Percentiles rank a stretch among this genome's conserved stretches.
These are phyloP conservation scores for Heterodera schachtii DNA, from an alignment of 1,140 invertebrate genomes.

Conservation along the genomic window DNA sequence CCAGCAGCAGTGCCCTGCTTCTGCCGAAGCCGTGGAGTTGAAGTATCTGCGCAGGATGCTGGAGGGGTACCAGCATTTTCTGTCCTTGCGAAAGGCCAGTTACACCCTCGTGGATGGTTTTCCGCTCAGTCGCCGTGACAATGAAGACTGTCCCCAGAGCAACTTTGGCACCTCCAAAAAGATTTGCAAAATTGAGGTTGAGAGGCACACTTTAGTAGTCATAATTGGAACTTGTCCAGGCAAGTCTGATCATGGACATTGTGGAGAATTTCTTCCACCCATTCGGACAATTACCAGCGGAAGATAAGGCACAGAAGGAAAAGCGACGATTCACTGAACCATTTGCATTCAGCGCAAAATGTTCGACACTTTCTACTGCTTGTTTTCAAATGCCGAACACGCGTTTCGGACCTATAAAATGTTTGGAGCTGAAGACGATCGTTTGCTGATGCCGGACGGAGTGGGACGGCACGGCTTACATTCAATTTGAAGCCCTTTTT, in stretches of 20 bases:
- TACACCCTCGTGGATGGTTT: slow-evolving; percentile 52
- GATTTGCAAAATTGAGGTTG: slow-evolving; percentile 48
- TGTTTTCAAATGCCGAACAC: slow-evolving; percentile 53
- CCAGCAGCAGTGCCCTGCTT: too few relatives aligned
- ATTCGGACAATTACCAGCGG: slow-evolving; percentile 33
- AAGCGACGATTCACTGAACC: slow-evolving; percentile 5
- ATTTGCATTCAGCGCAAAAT: slow-evolving; percentile 35
- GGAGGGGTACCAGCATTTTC: slow-evolving; percentile 52
- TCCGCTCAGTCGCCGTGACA: slow-evolving; percentile 31
- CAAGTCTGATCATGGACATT: slow-evolving; percentile 53
- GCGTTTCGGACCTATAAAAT: slow-evolving; percentile 52
- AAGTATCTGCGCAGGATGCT: slow-evolving; percentile 37
- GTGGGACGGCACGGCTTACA: background rate
- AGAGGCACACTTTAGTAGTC: background rate
- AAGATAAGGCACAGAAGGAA: slow-evolving; percentile 41
- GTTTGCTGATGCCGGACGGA: slow-evolving; percentile 48
- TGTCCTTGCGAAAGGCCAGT: slow-evolving; percentile 48
- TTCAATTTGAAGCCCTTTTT: background rate
- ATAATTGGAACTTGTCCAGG: background rate
- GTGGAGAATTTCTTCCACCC: slow-evolving; percentile 55
- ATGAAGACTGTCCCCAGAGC: slow-evolving; percentile 44
- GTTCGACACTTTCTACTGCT: slow-evolving; percentile 51
- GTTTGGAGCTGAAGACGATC: slow-evolving; percentile 44
- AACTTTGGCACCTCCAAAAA: slow-evolving; percentile 56
- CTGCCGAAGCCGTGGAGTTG: background rate